Evolutionary conservation across 2,797 vertebrate species (phyloP), one percentile per base, ranked within the genome.

Genomic region (Coilia nasus): DNA sequence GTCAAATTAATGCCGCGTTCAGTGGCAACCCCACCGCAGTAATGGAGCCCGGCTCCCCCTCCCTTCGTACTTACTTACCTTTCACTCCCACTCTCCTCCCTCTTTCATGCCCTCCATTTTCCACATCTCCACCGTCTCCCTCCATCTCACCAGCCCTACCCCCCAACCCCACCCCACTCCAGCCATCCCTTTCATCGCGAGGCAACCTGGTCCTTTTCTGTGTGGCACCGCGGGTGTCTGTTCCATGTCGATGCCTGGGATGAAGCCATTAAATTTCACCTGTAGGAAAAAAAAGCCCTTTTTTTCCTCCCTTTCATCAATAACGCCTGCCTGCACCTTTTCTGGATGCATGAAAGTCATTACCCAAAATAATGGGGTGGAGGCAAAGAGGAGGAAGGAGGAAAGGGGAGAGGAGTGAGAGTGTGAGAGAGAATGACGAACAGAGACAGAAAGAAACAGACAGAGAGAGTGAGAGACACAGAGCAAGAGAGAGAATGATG

Each of bases 1-100:
- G 85, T 93, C 90, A 90, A 87, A 71, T 85, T 87, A 89, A 89
- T 88, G 86, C 86, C 86, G 83, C 60, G 82, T 90, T 90, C 83
- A 90, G 87, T 35, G 60, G 60, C 71, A 35, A 31, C 15, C 71
- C 71, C 35, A 19, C 71, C 31, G 15, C 67, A 31, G 15, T 78
- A 78, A 44, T 78, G 71, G 71, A 41, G 15, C 28, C 35, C 21
- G 31, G 71, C 15, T 2, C 14, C 71, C 35, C 17, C 15, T 14
- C 2, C 4, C 46, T 47, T 31, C 31, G 23, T 31, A 47, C 31
- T 12, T 35, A 71, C 71, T 44, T 44, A 44, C 35, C 71, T 41
- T 19, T 17, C 28, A 15, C 64, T 35, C 14, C 31, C 31, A 6
- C 71, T 41, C 17, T 75, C 28, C 71, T 44, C 10, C 9, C 17